These are phyloP conservation scores for Hippotragus niger DNA, from an alignment of 2,113 vertebrate species.

Conservation along the genomic window DNA sequence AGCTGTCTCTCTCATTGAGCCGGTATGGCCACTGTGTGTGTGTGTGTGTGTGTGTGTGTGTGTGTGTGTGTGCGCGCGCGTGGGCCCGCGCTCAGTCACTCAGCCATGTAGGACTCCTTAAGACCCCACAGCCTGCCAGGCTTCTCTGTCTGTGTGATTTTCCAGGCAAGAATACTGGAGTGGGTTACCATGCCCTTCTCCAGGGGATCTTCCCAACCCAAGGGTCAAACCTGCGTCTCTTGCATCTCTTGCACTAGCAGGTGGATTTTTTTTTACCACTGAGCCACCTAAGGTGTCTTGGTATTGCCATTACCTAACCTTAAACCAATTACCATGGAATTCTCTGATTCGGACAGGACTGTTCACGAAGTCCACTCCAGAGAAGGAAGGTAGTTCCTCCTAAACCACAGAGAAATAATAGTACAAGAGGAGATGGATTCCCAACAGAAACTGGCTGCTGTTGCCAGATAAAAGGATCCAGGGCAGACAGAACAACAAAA, in stretches of 20 bases:
- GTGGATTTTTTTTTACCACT: neutral
- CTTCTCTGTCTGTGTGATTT: neutral
- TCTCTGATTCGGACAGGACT: neutral
- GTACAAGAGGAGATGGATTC: neutral
- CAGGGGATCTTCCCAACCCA: neutral
- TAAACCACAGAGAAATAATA: neutral
- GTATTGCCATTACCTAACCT: neutral
- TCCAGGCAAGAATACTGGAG: neutral
- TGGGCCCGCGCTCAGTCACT: accelerated
- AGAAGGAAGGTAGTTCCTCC: neutral
- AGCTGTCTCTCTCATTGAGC: neutral
- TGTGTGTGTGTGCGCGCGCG: accelerated
- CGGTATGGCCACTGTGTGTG: neutral
- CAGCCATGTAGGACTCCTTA: neutral
- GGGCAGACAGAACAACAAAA: neutral
- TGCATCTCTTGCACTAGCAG: neutral
- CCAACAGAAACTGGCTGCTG: neutral
- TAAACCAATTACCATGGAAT: neutral
- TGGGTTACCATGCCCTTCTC: neutral
- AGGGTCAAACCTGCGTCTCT: accelerated
- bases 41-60: neutral
- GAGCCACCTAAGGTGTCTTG: neutral
- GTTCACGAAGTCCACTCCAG: neutral
- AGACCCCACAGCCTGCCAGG: neutral
- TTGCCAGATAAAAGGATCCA: neutral